Base-by-base conservation (phyloP, 2,888 invertebrate genomes). In the Cotesia congregata region DNA sequence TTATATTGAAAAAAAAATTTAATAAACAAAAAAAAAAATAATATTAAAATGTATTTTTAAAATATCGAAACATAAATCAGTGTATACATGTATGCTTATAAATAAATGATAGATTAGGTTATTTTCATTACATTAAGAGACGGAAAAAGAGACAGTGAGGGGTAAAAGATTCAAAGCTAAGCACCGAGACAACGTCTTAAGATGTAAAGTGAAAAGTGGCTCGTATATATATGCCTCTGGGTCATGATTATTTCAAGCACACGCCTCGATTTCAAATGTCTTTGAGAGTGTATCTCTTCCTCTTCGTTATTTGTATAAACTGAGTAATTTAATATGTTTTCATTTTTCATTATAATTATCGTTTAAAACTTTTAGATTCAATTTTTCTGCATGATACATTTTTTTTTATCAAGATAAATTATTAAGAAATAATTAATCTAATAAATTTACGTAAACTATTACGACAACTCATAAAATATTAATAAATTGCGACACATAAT, bases 181-280 rank as follows among this genome's bases (percentile, higher is more conserved):
- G 73, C 12, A 67, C 12, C 38, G 39, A 39, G 67, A 67, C 38
- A 67, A 67, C 30, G 38, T 67, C 38, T 40, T 17, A 12, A 68
- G 75, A 78, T 79, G 72, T 67, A 75, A 68, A 77, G 72, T 67
- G 83, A 78, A 82, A 83, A 80, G 80, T 80, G 80, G 81, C 80
- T 82, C 50, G 50, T 50, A 79, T 79, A 82, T 82, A 82, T 85
- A 87, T 85, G 85, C 85, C 87, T 88, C 87, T 88, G 86, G 89
- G 88, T 88, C 88, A 89, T 82, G 88, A 89, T 89, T 89, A 89
- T 89, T 89, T 89, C 88, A 88, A 89, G 89, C 83, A 84, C 85
- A 86, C 86, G 79, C 84, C 85, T 89, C 88, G 88, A 89, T 89
- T 88, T 88, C 88, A 88, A 88, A 89, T 88, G 86, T 84, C 84